These are phyloP conservation scores for Trichogramma dendrolimi DNA, from an alignment of 2,888 invertebrate genomes.

Conservation along the genomic window DNA sequence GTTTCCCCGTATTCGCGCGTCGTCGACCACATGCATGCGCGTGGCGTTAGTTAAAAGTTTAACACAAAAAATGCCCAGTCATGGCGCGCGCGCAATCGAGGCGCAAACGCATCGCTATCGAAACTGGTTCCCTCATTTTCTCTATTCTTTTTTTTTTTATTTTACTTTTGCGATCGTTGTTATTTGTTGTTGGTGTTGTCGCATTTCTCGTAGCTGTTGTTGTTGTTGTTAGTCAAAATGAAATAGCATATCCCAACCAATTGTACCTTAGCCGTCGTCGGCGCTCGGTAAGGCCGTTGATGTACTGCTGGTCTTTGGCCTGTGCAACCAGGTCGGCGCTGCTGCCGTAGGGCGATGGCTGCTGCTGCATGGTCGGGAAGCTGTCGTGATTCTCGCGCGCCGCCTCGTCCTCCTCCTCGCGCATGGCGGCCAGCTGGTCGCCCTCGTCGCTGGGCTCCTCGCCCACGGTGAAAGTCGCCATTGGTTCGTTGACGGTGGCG, in stretches of 20 bases:
- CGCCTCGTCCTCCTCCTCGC: slow-evolving; percentile 40
- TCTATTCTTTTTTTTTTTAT: too few relatives aligned
- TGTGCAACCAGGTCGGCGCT: slow-evolving; percentile 27
- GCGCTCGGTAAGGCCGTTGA: slow-evolving; percentile 51
- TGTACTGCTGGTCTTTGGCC: slow-evolving; percentile 33
- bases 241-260: neutral
- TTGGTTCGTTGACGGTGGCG: too few relatives aligned
- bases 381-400: slow-evolving; percentile 46
- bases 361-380: slow-evolving; percentile 42
- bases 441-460: too few relatives aligned
- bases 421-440: slow-evolving; percentile 37
- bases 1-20: too few relatives aligned
- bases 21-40: too few relatives aligned
- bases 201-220: neutral
- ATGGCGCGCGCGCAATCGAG: too few relatives aligned
- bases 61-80: too few relatives aligned
- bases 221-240: neutral
- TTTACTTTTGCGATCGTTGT: neutral
- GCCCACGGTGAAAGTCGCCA: too few relatives aligned
- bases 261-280: slow-evolving; percentile 54
- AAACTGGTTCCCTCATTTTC: too few relatives aligned
- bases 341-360: slow-evolving; percentile 17
- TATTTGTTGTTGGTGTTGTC: neutral
- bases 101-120: too few relatives aligned
- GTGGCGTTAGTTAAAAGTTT: too few relatives aligned